These are phyloP conservation scores for Eulithis testata DNA, from an alignment of 2,888 invertebrate genomes.

Conservation along the genomic window DNA sequence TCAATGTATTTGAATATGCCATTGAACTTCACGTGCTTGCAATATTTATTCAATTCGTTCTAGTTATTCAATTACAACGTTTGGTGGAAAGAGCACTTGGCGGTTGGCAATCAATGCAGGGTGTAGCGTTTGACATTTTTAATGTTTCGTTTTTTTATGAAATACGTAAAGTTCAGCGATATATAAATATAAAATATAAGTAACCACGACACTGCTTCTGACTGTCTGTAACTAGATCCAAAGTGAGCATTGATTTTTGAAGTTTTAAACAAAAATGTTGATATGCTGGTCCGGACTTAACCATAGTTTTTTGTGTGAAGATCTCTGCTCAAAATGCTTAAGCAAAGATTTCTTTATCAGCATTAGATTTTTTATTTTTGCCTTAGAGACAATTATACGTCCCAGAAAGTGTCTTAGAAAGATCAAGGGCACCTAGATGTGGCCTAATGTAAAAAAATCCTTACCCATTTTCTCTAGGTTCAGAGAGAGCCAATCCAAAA, in stretches of 20 bases:
- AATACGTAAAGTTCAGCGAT: slow-evolving; percentile 12
- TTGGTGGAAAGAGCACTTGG: slow-evolving; percentile 7
- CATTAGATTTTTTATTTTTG: too few relatives aligned
- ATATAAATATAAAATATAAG: too few relatives aligned
- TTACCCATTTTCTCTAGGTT: slow-evolving; percentile 83
- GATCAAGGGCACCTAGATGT: background rate
- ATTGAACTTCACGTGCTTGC: slow-evolving; percentile 39
- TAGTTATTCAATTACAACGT: slow-evolving; percentile 1
- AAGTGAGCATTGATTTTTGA: too few relatives aligned
- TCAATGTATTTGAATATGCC: slow-evolving; percentile 32
- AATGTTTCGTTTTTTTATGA: slow-evolving; percentile 5
- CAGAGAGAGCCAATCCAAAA: slow-evolving; percentile 89
- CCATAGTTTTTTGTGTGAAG: too few relatives aligned
- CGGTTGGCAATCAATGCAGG: background rate
- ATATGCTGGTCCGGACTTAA: too few relatives aligned
- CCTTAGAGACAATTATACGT: too few relatives aligned
- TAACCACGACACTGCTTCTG: background rate
- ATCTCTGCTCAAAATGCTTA: too few relatives aligned
- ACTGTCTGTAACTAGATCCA: too few relatives aligned
- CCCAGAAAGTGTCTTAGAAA: background rate
- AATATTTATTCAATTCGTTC: slow-evolving; percentile 19
- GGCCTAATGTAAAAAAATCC: slow-evolving; percentile 23
- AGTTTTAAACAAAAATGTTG: too few relatives aligned
- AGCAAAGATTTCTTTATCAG: too few relatives aligned
- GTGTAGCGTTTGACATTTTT: slow-evolving; percentile 8